phyloP scores from a whole-genome alignment of 2,888 invertebrate species.

The Dicyrtomina minuta region DNA sequence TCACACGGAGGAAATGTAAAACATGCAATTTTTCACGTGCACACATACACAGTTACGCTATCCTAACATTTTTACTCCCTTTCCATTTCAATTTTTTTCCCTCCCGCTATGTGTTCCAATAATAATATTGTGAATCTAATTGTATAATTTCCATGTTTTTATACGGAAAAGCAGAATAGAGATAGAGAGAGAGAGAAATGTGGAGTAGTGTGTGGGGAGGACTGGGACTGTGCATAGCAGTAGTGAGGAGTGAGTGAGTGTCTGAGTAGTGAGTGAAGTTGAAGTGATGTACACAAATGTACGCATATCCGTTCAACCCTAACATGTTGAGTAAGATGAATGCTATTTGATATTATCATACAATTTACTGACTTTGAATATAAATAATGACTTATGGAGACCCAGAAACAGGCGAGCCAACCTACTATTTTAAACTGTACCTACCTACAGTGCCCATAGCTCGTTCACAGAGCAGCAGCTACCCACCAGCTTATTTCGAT shows the following conservation, averaged over 20 bases:
- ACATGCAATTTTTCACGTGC: neutral
- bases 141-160: neutral
- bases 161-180: neutral
- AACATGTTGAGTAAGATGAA: conserved; percentile 4
- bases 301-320: no score
- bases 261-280: no score
- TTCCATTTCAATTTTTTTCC: neutral
- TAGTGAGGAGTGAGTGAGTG: no score
- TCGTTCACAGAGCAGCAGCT: no score
- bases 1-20: neutral
- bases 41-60: neutral
- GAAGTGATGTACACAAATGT: no score
- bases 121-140: no score
- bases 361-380: conserved; percentile 2
- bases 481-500: neutral
- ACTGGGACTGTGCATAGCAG: neutral
- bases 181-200: no score
- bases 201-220: neutral
- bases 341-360: conserved; percentile 8
- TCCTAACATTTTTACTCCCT: neutral
- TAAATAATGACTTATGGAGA: neutral
- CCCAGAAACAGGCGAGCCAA: neutral
- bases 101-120: neutral
- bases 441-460: no score
- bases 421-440: no score